Base-by-base conservation (phyloP, 53 echinoderm and acorn worm species). In the Holothuria scabra region DNA sequence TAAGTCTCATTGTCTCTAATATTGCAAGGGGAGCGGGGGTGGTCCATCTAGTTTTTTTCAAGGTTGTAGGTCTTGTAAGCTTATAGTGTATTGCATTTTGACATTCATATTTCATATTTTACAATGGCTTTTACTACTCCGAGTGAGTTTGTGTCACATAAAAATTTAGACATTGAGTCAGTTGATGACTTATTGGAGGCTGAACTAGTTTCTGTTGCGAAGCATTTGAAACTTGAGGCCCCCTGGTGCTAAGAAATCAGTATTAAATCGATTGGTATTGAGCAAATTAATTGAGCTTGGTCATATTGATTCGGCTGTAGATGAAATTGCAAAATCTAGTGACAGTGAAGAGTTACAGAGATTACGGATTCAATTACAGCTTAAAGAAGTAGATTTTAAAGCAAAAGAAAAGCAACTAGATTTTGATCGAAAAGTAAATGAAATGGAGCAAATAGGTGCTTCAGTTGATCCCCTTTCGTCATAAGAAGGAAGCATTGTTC, bases 381-480 rank as follows among this genome's bases (percentile, higher is more conserved):
- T n/a, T n/a, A n/a, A n/a, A n/a, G n/a, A n/a, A n/a, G n/a, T n/a
- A n/a, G n/a, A 88, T 49, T 30, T 46, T 44, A 44, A 7, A 44
- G 44, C 5, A 55, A 81, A 82, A 12, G 31, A 28, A 55, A 68
- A 24, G 58, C 56, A 87, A 58, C 30, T 65, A 34, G 49, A 70
- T 38, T 41, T 28, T 59, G 82, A 79, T 21, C 65, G 55, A 46
- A 62, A 82, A 80, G 66, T 56, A 22, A 81, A 84, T 34, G 72
- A 84, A 84, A 76, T 76, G 76, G 63, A 89, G 26, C 79, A 83
- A n/a, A n/a, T n/a, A n/a, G n/a, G n/a, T n/a, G n/a, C n/a, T n/a
- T n/a, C n/a, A n/a, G n/a, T n/a, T n/a, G n/a, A n/a, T n/a, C n/a
- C n/a, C n/a, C n/a, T n/a, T n/a, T n/a, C n/a, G n/a, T n/a, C n/a